These are phyloP conservation scores for Gonioctena quinquepunctata DNA, from an alignment of 1,140 invertebrate genomes.

Conservation along the genomic window DNA sequence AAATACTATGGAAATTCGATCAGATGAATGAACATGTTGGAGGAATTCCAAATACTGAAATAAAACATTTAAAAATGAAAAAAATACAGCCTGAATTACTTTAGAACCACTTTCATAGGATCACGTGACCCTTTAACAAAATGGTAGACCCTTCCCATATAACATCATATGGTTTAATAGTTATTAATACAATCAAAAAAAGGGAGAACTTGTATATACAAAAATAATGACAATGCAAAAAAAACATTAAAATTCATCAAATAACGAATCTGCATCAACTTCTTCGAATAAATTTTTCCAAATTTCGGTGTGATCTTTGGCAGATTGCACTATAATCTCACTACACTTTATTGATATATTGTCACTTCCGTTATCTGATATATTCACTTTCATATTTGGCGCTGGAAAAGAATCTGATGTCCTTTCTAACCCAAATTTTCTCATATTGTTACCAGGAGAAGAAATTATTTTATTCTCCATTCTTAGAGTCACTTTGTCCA, in stretches of 20 bases:
- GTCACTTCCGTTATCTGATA: neutral
- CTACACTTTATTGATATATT: conserved; percentile 11
- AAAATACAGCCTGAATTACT: too few species aligned
- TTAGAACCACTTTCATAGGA: too few species aligned
- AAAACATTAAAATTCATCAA: conserved; percentile 24
- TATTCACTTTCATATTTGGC: neutral
- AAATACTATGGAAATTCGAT: too few species aligned
- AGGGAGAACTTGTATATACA: too few species aligned
- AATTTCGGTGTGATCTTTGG: conserved; percentile 23
- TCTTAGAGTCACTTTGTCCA: neutral
- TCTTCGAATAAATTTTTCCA: conserved; percentile 27
- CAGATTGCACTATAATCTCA: conserved; percentile 18
- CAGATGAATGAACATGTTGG: too few species aligned
- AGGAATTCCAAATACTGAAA: too few species aligned
- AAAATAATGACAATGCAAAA: too few species aligned
- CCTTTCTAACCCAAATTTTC: neutral
- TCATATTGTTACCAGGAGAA: neutral
- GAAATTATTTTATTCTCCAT: neutral
- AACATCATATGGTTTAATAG: too few species aligned
- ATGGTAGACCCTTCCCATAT: too few species aligned
- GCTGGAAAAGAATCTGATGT: neutral
- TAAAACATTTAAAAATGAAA: too few species aligned
- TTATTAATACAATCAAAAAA: too few species aligned
- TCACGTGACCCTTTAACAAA: too few species aligned
- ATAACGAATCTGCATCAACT: conserved; percentile 26